Base-by-base conservation (phyloP, 2,797 vertebrate species). In the Adrianichthys oophorus region DNA sequence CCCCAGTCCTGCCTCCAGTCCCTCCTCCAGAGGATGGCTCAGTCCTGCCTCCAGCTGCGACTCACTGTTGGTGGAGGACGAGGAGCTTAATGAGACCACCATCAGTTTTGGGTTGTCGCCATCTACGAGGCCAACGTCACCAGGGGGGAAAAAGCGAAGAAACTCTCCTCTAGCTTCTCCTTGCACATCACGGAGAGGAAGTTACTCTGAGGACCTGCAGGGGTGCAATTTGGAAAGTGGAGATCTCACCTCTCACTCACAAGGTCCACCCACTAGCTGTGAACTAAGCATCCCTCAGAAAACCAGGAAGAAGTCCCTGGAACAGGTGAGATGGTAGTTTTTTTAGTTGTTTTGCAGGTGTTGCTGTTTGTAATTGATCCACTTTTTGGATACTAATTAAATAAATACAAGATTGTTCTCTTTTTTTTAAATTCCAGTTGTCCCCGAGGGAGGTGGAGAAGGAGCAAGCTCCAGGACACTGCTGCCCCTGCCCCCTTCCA, bases 241-340 rank as follows among this genome's bases (percentile, higher is more conserved):
- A 43, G 92, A 92, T 62, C 76, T 80, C 47, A 16, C 59, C 49
- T 52, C 71, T 43, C 87, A 82, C 54, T 83, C 70, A 21, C 90
- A 91, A 61, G 80, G 58, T 18, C 81, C 59, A 1, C 72, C 80
- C 29, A 73, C 70, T 86, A 42, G 86, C 88, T 81, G 94, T 7
- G 95, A 97, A 71, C 93, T 92, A 68, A 93, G 91, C 85, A 93
- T 96, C 75, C 95, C 95, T 0, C 95, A 96, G 86, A 96, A 97
- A 87, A 93, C 95, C 45, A 89, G 95, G 72, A 93, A 95, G 85
- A 97, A 94, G 1, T 96, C 95, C 7, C 72, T 93, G 26, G 95
- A 95, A 56, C 95, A 96, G 90, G 94, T 93, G 18, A 72, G 53
- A 1, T 48, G 15, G 14, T 4, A 5, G n/a, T 15, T 46, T 29